phyloP scores from a whole-genome alignment of 2,888 invertebrate species.

The Automeris io region DNA sequence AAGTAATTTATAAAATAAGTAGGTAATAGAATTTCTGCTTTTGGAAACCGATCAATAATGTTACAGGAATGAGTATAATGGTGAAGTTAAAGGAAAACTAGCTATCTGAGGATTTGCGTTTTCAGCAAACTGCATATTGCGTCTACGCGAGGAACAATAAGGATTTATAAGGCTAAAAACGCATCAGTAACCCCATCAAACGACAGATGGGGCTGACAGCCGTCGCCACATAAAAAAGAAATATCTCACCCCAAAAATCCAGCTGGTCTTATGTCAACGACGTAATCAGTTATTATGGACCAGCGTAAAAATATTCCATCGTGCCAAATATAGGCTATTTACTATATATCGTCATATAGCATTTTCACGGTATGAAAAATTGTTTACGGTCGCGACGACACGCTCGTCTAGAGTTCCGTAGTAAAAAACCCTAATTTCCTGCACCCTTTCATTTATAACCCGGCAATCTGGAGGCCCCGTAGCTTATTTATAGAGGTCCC shows the following conservation, averaged over 20 bases:
- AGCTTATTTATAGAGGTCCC: conserved; percentile 71
- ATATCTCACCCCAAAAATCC: conserved; percentile 19
- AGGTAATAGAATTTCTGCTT: too few relatives aligned
- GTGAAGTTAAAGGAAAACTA: background rate
- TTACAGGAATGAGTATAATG: background rate
- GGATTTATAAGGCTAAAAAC: conserved; percentile 8
- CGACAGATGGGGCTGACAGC: conserved; percentile 6
- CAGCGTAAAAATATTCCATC: conserved; percentile 51
- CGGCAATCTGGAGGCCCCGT: conserved; percentile 69
- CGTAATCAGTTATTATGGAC: conserved; percentile 39
- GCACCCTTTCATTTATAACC: conserved; percentile 75
- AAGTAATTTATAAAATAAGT: too few relatives aligned
- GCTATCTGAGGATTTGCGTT: background rate
- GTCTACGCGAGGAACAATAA: conserved; percentile 6
- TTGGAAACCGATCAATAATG: background rate
- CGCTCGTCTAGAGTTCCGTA: conserved; percentile 51
- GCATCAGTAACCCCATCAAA: conserved; percentile 9
- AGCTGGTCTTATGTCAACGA: conserved; percentile 23
- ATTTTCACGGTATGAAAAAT: conserved; percentile 67
- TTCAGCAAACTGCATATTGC: conserved; percentile 8
- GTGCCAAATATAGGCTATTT: conserved; percentile 46
- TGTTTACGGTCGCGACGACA: conserved; percentile 57
- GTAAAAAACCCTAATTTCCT: conserved; percentile 76
- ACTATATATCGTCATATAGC: conserved; percentile 44
- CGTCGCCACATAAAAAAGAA: conserved; percentile 20